Evolutionary conservation across 2,797 vertebrate genomes (phyloP).

Genomic region (Fistularia commersonii): DNA sequence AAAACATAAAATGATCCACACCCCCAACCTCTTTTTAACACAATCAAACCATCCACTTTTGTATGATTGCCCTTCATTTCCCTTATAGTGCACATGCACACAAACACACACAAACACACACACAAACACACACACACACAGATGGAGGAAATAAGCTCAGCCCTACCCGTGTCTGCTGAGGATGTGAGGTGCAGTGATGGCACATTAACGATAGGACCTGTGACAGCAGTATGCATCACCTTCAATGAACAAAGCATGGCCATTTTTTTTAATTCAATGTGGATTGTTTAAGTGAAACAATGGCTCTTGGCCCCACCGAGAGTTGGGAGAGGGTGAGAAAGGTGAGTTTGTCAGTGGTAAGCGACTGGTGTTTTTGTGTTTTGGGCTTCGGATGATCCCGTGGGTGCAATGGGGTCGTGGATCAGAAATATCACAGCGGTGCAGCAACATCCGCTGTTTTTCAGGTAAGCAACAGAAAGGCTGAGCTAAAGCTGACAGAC

Average conservation of each 20-base stretch:
- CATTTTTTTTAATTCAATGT: conserved; percentile 71
- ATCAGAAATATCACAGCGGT: conserved; percentile 45
- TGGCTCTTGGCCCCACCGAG: conserved; percentile 52
- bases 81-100: background rate
- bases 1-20: too few species aligned
- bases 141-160: conserved; percentile 75
- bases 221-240: conserved; percentile 68
- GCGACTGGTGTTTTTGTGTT: conserved; percentile 53
- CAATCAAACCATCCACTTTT: too few species aligned
- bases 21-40: too few species aligned
- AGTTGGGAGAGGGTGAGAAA: conserved; percentile 71
- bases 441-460: conserved; percentile 58
- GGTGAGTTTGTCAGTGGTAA: conserved; percentile 61
- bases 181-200: conserved; percentile 78
- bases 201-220: conserved; percentile 77
- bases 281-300: conserved; percentile 78
- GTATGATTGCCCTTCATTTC: too few species aligned
- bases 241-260: conserved; percentile 64
- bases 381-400: conserved; percentile 45
- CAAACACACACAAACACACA: conserved; percentile 15
- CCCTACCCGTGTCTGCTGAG: conserved; percentile 70
- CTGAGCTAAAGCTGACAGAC: conserved; percentile 16
- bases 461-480: conserved; percentile 53
- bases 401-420: conserved; percentile 43
- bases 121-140: conserved; percentile 46